Percentiles rank a stretch among this genome's conserved stretches.
phyloP scores from a whole-genome alignment of 2,888 invertebrate genomes.

The Sisyra terminalis region DNA sequence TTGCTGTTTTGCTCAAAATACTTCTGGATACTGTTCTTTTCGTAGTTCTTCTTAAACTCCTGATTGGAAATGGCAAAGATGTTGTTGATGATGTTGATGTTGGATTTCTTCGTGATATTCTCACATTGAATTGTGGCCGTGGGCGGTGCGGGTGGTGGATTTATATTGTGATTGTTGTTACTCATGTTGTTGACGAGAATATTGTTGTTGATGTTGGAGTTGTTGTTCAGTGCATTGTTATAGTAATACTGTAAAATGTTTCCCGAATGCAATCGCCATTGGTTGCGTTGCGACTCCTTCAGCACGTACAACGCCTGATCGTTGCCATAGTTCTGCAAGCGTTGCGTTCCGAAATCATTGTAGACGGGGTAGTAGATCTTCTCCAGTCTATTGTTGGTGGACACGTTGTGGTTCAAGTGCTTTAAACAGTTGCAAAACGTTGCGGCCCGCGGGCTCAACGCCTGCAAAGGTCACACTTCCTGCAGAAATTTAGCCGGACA shows the following conservation, averaged over 20 bases:
- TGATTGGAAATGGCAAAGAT: slow-evolving; percentile 18
- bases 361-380: slow-evolving; percentile 22
- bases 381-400: slow-evolving; percentile 13
- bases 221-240: slow-evolving; percentile 17
- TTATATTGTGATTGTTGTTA: slow-evolving; percentile 13
- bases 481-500: slow-evolving; percentile 90
- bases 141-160: not conserved
- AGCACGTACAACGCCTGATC: not conserved
- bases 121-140: slow-evolving; percentile 7
- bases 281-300: slow-evolving; percentile 10
- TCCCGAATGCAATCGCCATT: slow-evolving; percentile 17
- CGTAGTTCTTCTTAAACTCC: slow-evolving; percentile 13
- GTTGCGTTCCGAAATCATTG: too few relatives aligned
- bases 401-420: slow-evolving; percentile 1
- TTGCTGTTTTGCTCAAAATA: slow-evolving; percentile 9
- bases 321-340: too few relatives aligned
- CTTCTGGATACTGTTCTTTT: slow-evolving; percentile 11
- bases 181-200: slow-evolving; percentile 5
- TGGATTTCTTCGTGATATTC: slow-evolving; percentile 18
- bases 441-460: not conserved
- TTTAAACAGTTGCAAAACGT: slow-evolving; percentile 6
- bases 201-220: slow-evolving; percentile 16
- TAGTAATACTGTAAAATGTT: slow-evolving; percentile 26
- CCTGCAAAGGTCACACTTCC: slow-evolving; percentile 70
- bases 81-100: slow-evolving; percentile 24